These are phyloP conservation scores for Busseola fusca DNA, from an alignment of 2,888 invertebrate genomes.

Conservation along the genomic window DNA sequence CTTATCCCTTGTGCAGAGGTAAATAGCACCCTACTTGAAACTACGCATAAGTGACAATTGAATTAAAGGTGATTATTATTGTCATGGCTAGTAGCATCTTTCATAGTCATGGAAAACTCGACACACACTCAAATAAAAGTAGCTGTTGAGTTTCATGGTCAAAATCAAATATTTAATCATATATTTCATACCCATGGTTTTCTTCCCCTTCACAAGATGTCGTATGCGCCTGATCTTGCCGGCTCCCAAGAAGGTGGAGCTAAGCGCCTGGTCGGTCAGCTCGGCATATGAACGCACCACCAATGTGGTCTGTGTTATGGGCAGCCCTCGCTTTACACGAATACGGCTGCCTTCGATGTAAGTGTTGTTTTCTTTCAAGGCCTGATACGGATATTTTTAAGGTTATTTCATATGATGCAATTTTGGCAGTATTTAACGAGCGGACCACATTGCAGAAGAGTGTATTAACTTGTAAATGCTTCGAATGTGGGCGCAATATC, in stretches of 20 bases:
- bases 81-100: neutral
- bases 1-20: neutral
- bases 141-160: neutral
- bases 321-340: conserved; percentile 70
- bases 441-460: neutral
- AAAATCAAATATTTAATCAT: neutral
- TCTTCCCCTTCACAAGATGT: conserved; percentile 76
- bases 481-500: neutral
- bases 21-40: neutral
- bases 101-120: neutral
- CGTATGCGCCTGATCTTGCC: conserved; percentile 78
- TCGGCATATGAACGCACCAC: conserved; percentile 75
- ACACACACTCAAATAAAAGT: neutral
- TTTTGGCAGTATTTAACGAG: neutral
- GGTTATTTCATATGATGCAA: neutral
- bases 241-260: conserved; percentile 70
- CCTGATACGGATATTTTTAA: conserved; percentile 68
- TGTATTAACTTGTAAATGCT: neutral
- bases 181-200: conserved; percentile 70
- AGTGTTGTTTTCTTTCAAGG: conserved; percentile 74
- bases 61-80: neutral
- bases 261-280: conserved; percentile 71
- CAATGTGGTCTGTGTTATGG: conserved; percentile 74
- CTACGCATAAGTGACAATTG: neutral
- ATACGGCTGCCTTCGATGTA: conserved; percentile 71